These are phyloP conservation scores for Rhopilema esculentum DNA, from an alignment of 30 jellyfish, hydroid and myxozoan genomes.

Conservation along the genomic window DNA sequence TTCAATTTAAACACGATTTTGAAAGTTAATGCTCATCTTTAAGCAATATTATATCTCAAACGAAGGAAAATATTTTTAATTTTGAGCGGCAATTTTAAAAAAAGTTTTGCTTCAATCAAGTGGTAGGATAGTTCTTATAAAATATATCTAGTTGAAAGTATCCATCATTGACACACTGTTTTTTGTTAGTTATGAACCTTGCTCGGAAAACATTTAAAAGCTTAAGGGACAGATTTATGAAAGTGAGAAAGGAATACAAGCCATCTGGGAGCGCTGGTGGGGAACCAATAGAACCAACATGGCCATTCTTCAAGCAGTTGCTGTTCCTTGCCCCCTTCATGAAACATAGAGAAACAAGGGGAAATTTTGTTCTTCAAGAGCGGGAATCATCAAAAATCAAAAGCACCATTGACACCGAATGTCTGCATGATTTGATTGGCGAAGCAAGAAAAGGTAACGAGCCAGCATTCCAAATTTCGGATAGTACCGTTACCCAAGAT, in stretches of 20 bases:
- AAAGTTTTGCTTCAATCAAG: not conserved
- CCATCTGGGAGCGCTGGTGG: conserved; percentile 33
- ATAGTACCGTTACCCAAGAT: not conserved
- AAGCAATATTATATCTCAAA: not conserved
- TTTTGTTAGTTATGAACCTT: not conserved
- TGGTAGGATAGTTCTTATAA: not conserved
- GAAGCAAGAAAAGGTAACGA: conserved; percentile 1
- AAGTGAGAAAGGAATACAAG: conserved; percentile 27
- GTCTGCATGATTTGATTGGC: not conserved
- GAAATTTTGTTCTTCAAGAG: not conserved
- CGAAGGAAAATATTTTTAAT: not conserved
- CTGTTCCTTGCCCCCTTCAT: conserved; percentile 25
- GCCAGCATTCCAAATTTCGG: not conserved
- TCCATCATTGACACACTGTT: not conserved
- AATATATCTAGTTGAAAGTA: not conserved
- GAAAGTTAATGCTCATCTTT: not conserved
- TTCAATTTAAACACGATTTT: no score
- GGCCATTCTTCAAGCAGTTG: conserved; percentile 19
- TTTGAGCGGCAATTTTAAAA: not conserved
- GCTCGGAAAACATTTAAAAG: conserved; percentile 14
- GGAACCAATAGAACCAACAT: conserved; percentile 19
- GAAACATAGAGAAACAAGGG: conserved; percentile 19
- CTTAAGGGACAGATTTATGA: conserved; percentile 5
- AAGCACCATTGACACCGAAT: conserved; percentile 2
- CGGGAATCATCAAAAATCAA: not conserved